These are phyloP conservation scores for Lamprologus sp. DNA, from an alignment of 2,113 vertebrate species.

Conservation along the genomic window DNA sequence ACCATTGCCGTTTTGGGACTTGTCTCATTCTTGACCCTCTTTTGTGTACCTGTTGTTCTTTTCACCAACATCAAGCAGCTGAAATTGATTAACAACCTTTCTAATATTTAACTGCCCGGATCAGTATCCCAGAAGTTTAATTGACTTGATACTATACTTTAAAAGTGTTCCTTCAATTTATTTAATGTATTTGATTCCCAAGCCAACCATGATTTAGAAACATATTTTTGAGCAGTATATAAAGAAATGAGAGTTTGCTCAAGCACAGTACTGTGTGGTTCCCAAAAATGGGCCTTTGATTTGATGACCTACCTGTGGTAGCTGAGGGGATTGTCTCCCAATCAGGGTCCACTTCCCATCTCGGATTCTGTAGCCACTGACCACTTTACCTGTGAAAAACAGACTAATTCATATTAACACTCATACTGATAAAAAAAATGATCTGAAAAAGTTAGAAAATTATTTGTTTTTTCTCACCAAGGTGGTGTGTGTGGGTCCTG, in stretches of 20 bases:
- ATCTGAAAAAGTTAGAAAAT: background rate
- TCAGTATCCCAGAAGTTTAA: background rate
- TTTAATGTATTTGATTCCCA: background rate
- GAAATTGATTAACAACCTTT: background rate
- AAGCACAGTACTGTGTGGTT: background rate
- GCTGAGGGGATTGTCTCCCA: slow-evolving; percentile 90
- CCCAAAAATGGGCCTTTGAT: background rate
- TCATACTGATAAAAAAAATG: background rate
- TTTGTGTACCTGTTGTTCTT: background rate
- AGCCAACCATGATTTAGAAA: background rate
- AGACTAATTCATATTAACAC: background rate
- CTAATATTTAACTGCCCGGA: background rate
- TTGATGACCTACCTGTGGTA: slow-evolving; percentile 81
- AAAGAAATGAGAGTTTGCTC: background rate
- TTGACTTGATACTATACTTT: background rate
- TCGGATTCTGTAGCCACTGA: slow-evolving; percentile 92
- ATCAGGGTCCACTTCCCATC: slow-evolving; percentile 87
- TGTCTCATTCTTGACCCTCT: background rate
- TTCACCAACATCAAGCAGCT: background rate
- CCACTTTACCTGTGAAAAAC: slow-evolving; percentile 83
- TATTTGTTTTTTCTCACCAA: slow-evolving; percentile 73
- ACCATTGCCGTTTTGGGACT: background rate
- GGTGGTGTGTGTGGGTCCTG: slow-evolving; percentile 89
- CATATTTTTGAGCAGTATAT: background rate
- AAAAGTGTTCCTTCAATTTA: background rate